These are phyloP conservation scores for Zaprionus gabonicus DNA, from an alignment of 1,140 invertebrate genomes.

Conservation along the genomic window DNA sequence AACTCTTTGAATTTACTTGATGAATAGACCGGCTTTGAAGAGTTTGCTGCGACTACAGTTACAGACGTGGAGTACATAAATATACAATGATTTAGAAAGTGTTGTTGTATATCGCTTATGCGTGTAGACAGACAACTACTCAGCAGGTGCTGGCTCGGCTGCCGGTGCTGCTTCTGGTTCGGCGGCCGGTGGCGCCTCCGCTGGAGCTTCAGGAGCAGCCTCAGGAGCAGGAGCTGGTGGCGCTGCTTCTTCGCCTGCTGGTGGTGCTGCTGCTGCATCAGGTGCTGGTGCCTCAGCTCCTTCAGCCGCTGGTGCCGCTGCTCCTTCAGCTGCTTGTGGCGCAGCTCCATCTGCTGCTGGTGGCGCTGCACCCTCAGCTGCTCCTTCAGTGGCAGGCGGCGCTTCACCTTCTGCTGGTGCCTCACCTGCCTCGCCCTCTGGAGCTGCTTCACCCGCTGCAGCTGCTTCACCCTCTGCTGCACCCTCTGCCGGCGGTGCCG, in stretches of 20 bases:
- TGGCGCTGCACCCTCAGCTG: background rate
- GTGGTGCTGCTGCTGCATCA: background rate
- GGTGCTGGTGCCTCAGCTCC: slow-evolving; percentile 7
- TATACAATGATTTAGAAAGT: background rate
- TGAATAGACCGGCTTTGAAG: background rate
- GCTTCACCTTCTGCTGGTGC: background rate
- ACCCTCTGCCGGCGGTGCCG: background rate
- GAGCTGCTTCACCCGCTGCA: slow-evolving; percentile 1
- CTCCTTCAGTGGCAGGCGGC: background rate
- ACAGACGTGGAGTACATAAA: background rate
- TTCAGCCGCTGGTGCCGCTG: background rate
- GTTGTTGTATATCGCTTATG: background rate
- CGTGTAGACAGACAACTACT: background rate
- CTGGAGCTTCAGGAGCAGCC: background rate
- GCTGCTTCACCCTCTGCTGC: slow-evolving; percentile 10
- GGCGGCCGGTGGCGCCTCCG: background rate
- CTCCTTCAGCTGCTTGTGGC: background rate
- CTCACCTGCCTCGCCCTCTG: background rate
- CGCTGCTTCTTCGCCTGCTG: background rate
- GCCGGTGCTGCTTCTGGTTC: background rate
- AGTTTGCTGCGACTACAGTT: background rate
- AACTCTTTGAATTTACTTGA: background rate
- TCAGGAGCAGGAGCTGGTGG: background rate
- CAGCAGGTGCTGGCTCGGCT: background rate
- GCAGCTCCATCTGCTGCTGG: background rate